Conservation (phyloP, 2,888 invertebrate species). For the Drosophila prolongata region DNA sequence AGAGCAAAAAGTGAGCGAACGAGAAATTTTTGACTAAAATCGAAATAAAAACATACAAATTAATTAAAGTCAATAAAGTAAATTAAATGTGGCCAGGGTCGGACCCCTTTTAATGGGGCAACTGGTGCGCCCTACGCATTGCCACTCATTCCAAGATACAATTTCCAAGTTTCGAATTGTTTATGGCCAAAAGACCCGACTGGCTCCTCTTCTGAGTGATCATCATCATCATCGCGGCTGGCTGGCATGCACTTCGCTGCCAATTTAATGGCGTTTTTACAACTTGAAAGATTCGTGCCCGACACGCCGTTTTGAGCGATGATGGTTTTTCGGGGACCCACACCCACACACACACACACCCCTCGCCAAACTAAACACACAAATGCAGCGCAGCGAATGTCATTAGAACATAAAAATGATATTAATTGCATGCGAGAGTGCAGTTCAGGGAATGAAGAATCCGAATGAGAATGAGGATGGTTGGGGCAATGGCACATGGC, state of each 20-base stretch:
- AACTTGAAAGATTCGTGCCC: conserved; percentile 83
- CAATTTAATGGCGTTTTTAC: conserved; percentile 84
- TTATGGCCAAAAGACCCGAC: conserved; percentile 46
- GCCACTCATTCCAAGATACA: neutral
- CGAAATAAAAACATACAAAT: conserved; percentile 79
- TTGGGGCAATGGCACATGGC: conserved; percentile 17
- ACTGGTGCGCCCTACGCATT: conserved; percentile 62
- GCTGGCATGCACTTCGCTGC: conserved; percentile 75
- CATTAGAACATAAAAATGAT: conserved; percentile 82
- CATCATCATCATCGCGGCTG: conserved; percentile 49
- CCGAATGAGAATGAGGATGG: conserved; percentile 9
- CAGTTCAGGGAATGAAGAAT: conserved; percentile 26
- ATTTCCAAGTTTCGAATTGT: conserved; percentile 15
- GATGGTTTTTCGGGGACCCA: conserved; percentile 54
- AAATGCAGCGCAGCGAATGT: conserved; percentile 82
- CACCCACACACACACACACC: neutral
- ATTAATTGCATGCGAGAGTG: conserved; percentile 80
- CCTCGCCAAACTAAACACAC: conserved; percentile 76
- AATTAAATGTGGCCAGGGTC: conserved; percentile 39
- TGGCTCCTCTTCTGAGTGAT: conserved; percentile 59
- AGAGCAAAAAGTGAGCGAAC: conserved; percentile 38
- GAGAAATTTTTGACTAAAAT: conserved; percentile 62
- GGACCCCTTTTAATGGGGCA: conserved; percentile 52
- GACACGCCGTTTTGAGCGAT: conserved; percentile 77
- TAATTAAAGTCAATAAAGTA: conserved; percentile 76